Evolutionary conservation across 2,888 invertebrate species (phyloP).

Genomic region (Sarcophaga variegata): DNA sequence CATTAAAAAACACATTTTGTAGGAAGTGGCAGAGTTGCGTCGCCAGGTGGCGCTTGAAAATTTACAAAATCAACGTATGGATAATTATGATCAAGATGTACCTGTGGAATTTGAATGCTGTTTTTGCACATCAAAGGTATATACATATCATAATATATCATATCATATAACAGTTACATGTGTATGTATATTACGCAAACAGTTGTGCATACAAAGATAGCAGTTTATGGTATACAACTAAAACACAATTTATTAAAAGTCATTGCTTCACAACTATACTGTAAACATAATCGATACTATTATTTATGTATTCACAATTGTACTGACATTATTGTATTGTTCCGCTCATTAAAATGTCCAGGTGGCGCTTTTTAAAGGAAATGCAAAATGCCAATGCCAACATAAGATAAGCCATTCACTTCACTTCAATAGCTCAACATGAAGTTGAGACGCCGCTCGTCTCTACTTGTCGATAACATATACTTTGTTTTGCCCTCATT

Average conservation of each 20-base stretch:
- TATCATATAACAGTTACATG: neutral
- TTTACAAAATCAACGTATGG: constrained; percentile 82
- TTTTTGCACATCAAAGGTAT: constrained; percentile 97
- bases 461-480: too few species aligned
- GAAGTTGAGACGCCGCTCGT: too few species aligned
- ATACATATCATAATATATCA: constrained; percentile 15
- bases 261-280: neutral
- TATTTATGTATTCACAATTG: neutral
- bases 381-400: too few species aligned
- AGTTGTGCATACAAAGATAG: constrained; percentile 10
- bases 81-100: constrained; percentile 91
- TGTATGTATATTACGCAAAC: neutral
- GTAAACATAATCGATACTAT: neutral
- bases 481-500: too few species aligned
- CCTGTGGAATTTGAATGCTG: constrained; percentile 98
- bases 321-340: neutral
- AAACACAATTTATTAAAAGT: neutral
- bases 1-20: constrained; percentile 74
- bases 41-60: constrained; percentile 82
- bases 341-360: neutral
- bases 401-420: too few species aligned
- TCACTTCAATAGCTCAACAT: too few species aligned
- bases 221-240: neutral
- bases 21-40: constrained; percentile 82
- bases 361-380: too few species aligned